Percentiles rank a stretch among this genome's conserved stretches.
Conservation (phyloP, 2,797 vertebrate genomes). For the Gobionotothen gibberifrons region DNA sequence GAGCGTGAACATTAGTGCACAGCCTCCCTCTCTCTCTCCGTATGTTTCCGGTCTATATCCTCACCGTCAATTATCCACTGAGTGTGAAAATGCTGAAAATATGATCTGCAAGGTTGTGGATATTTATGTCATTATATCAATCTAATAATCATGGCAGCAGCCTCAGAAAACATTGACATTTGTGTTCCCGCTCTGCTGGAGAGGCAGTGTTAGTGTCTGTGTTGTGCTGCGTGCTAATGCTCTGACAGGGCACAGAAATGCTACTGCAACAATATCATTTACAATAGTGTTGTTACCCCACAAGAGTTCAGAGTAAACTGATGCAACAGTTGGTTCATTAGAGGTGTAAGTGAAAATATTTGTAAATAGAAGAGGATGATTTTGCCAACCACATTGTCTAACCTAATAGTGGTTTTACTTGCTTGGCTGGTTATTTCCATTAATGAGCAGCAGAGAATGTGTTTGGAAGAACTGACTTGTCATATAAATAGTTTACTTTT, state of each 20-base stretch:
- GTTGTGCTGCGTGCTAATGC: constrained; percentile 38
- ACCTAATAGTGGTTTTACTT: background rate
- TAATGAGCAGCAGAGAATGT: background rate
- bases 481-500: background rate
- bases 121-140: constrained; percentile 35
- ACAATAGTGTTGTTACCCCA: background rate
- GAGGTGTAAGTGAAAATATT: constrained; percentile 16
- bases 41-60: background rate
- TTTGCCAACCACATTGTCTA: background rate
- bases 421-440: background rate
- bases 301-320: background rate
- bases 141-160: constrained; percentile 26
- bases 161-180: constrained; percentile 44
- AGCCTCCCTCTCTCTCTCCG: background rate
- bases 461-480: constrained; percentile 6
- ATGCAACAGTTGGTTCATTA: background rate
- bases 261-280: constrained; percentile 21
- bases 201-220: constrained; percentile 19
- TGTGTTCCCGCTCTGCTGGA: constrained; percentile 29
- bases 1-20: background rate
- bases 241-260: constrained; percentile 25
- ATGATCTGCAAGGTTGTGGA: constrained; percentile 8
- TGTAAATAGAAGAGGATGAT: background rate
- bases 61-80: background rate
- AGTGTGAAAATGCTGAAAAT: constrained; percentile 7